Percentiles rank a stretch among this genome's conserved stretches.
Conservation (phyloP, 2,797 vertebrate species). For the Lemur catta region DNA sequence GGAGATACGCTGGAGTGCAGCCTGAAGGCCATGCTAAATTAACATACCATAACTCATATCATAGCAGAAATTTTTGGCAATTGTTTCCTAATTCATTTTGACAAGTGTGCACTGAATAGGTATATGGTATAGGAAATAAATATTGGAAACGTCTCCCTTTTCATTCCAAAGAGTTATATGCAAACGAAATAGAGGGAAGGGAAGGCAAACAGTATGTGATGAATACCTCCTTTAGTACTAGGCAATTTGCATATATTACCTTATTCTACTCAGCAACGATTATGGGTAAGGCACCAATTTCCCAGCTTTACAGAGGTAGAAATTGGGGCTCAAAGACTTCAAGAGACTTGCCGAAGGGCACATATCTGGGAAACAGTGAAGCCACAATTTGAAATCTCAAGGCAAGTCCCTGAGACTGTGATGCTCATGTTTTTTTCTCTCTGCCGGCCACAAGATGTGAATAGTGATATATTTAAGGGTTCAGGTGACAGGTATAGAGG, state of each 20-base stretch:
- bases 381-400: not conserved
- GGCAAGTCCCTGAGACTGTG: not conserved
- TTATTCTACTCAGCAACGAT: not conserved
- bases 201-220: not conserved
- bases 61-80: not conserved
- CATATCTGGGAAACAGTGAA: not conserved
- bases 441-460: not conserved
- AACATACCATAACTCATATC: not conserved
- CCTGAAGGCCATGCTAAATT: not conserved
- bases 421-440: fast-evolving
- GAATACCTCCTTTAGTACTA: not conserved
- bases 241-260: not conserved
- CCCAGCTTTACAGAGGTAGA: not conserved
- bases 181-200: not conserved
- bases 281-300: not conserved
- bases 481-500: not conserved
- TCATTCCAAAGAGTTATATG: conserved; percentile 22
- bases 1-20: not conserved
- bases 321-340: not conserved
- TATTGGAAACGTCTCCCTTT: not conserved
- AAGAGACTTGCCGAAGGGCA: not conserved
- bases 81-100: conserved; percentile 55
- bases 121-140: conserved; percentile 19
- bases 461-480: not conserved
- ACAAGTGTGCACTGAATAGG: not conserved